Evolutionary conservation across 2,113 vertebrate genomes (phyloP), one percentile per base, ranked within the genome.

Genomic region (Haemorhous mexicanus): DNA sequence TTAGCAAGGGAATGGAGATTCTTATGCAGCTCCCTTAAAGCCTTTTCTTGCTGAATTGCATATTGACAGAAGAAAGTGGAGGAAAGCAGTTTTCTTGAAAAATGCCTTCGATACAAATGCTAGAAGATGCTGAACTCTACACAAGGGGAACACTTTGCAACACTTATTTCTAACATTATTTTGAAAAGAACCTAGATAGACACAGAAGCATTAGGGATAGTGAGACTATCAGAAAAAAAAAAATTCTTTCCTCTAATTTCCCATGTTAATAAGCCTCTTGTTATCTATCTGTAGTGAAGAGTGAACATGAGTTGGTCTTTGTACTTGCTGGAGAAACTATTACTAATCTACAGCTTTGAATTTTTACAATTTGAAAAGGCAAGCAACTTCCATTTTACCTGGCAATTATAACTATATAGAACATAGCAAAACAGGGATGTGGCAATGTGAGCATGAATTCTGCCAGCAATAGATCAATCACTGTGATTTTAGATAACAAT

Each of bases 351-450:
- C 13, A 44, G 6, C 9, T 77, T 69, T 67, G 32, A 81, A 86
- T 84, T 89, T 56, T n/a, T 74, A 44, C 47, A 86, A 62, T 50
- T 85, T 41, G 55, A 26, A 77, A 78, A 50, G 28, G n/a, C 8
- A 81, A 70, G 58, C 26, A 44, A 23, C 3, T 78, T 75, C 33
- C 17, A 46, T 67, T 88, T 79, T 28, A 72, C 20, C 47, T 53
- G 28, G 17, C 35, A 77, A 27, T 28, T 58, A 44, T 24, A 46
- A 10, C 49, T 62, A 69, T 15, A 37, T 1, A 56, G 10, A 81
- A 66, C 9, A 53, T 0, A 12, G 32, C 27, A 73, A 53, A 84
- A 64, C 11, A 74, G 10, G 27, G 55, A 58, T 0, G 0, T n/a
- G 68, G 55, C 30, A 80, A 87, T 3, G 18, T 20, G 9, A 73